phyloP scores from a whole-genome alignment of 2,888 invertebrate species.

The Timandra comae region DNA sequence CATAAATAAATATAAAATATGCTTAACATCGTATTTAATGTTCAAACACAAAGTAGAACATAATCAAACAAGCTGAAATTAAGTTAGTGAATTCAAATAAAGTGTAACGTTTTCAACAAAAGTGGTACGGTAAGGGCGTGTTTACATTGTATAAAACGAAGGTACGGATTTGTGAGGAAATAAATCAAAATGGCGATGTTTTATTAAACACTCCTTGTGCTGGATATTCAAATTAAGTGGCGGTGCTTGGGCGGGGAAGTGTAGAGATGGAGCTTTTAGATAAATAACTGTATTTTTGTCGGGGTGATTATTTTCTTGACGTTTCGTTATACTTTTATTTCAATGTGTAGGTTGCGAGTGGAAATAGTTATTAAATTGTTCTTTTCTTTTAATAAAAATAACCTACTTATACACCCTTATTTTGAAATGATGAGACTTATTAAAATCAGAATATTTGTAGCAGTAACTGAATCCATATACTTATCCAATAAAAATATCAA shows the following conservation, averaged over 20 bases:
- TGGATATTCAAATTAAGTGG: constrained; percentile 74
- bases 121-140: constrained; percentile 48
- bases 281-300: neutral
- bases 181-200: constrained; percentile 73
- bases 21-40: too few species aligned
- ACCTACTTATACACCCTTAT: too few species aligned
- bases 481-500: too few species aligned
- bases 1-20: too few species aligned
- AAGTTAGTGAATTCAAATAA: constrained; percentile 44
- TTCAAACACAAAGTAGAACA: neutral
- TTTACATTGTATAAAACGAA: constrained; percentile 66
- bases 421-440: too few species aligned
- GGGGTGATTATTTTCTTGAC: too few species aligned
- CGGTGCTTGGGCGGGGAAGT: constrained; percentile 41
- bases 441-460: too few species aligned
- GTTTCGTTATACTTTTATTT: too few species aligned
- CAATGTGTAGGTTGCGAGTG: too few species aligned
- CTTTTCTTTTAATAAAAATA: too few species aligned
- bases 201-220: constrained; percentile 72
- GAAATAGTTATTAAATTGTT: too few species aligned
- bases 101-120: constrained; percentile 32
- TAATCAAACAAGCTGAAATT: constrained; percentile 25
- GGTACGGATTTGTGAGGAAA: constrained; percentile 70
- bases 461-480: too few species aligned
- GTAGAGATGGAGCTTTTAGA: constrained; percentile 34